These are phyloP conservation scores for Phocides pigmalion DNA, from an alignment of 1,140 invertebrate species.

Conservation along the genomic window DNA sequence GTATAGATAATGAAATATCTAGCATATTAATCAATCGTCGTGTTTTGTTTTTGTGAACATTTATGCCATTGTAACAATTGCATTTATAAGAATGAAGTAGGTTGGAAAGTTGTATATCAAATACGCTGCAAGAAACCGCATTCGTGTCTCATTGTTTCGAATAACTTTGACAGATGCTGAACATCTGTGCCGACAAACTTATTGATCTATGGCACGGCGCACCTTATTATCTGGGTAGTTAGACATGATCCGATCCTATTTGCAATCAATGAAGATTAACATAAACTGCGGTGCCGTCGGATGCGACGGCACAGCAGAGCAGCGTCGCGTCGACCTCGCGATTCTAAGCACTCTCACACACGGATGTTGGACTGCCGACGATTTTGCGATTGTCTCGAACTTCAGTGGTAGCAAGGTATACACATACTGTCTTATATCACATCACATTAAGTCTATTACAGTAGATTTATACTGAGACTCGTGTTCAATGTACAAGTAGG, in stretches of 20 bases:
- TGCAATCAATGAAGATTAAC: conserved; percentile 77
- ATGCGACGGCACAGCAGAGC: conserved; percentile 21
- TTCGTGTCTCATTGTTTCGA: conserved; percentile 2
- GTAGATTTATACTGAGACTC: no score
- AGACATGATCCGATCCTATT: conserved; percentile 64
- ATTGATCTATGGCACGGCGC: conserved; percentile 47
- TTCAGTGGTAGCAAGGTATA: no score
- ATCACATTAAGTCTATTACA: no score
- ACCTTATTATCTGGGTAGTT: conserved; percentile 63
- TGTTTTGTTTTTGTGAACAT: no score
- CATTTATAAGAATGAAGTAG: not conserved
- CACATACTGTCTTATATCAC: no score
- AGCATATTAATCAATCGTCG: no score
- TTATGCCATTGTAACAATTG: no score
- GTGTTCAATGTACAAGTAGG: no score
- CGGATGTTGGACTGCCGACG: no score
- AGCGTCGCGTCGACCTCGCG: conserved; percentile 42
- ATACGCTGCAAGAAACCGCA: not conserved
- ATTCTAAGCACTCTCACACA: no score
- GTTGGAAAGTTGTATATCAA: not conserved
- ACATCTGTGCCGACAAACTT: conserved; percentile 39
- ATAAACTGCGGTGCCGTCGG: conserved; percentile 58
- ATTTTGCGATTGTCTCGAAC: no score
- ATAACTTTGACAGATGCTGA: conserved; percentile 37
- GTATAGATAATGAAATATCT: no score